Base-by-base conservation (phyloP, 2,888 invertebrate species). In the Caenorhabditis zanzibari region DNA sequence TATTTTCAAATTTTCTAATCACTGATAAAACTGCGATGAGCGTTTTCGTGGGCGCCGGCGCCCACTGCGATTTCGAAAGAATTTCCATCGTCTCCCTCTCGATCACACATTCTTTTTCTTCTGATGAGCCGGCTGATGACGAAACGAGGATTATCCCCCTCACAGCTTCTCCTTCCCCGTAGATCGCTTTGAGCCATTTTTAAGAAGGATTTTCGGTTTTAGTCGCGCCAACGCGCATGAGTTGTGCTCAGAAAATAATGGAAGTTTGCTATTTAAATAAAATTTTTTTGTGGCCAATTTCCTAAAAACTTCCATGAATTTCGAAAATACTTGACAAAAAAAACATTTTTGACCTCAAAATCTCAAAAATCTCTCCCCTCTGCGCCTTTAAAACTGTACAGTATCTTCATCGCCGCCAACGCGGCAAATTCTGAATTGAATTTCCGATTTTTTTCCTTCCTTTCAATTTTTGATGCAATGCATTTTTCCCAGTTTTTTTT, bases 141-240 rank as follows among this genome's bases (percentile, higher is more conserved):
- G 74, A 74, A 28, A 47, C 74, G 52, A 54, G 63, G 74, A 74
- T 74, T 74, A 74, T 74, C 74, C 74, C 63, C 49, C 54, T 28
- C 58, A 54, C 74, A 26, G 41, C 63, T 32, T 72, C 47, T 47
- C 32, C 47, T 47, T 59, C 28, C 59, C 73, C 44, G 63, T 49
- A 52, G 49, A 61, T 61, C 49, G 35, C 61, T 49, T 72, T 49
- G 58, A 72, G 68, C 68, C 38, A 35, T 68, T 68, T 38, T 54
- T 68, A 68, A 38, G 54, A 32, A 38, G 68, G 68, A 68, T 54
- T 68, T 52, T 38, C 58, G 52, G 61, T 73, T 47, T 61, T 49
- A 61, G 49, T 47, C 28, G 58, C 16, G 54, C 26, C 44, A 44
- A 58, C 71, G 71, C 71, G 44, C 71, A 71, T 35, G 59, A 72